Evolutionary conservation across 2,888 invertebrate species (phyloP).

Genomic region (Tiphia femorata): DNA sequence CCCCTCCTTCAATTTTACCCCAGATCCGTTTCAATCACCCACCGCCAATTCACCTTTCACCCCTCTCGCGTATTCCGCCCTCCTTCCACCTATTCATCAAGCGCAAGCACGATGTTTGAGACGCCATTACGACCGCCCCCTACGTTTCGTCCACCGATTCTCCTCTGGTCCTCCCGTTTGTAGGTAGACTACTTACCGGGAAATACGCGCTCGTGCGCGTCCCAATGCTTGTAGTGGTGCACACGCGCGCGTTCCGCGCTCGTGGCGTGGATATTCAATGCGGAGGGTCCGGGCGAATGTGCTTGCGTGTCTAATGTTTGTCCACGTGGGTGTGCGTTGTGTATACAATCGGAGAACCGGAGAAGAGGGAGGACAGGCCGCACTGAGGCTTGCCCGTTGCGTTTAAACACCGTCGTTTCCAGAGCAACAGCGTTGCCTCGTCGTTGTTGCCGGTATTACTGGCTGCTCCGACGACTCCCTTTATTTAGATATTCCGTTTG

Average conservation of each 20-base stretch:
- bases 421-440: too few relatives aligned
- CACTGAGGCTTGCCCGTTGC: not conserved
- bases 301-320: too few relatives aligned
- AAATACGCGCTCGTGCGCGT: not conserved
- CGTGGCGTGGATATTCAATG: too few relatives aligned
- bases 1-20: not conserved
- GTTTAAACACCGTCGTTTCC: not conserved
- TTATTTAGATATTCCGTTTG: slow-evolving; percentile 2
- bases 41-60: slow-evolving; percentile 28
- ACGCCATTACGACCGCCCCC: slow-evolving; percentile 34
- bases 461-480: not conserved
- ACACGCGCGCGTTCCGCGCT: not conserved
- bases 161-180: slow-evolving; percentile 21
- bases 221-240: not conserved
- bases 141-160: slow-evolving; percentile 29
- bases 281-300: too few relatives aligned
- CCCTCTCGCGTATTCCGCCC: slow-evolving; percentile 24
- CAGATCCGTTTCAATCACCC: too few relatives aligned
- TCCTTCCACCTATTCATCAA: slow-evolving; percentile 34
- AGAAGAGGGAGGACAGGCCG: not conserved
- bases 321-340: not conserved
- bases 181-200: not conserved
- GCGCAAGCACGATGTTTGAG: slow-evolving; percentile 37
- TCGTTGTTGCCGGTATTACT: not conserved
- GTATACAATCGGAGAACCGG: not conserved